Base-by-base conservation (phyloP, 1,140 invertebrate genomes). In the Elymnias hypermnestra region DNA sequence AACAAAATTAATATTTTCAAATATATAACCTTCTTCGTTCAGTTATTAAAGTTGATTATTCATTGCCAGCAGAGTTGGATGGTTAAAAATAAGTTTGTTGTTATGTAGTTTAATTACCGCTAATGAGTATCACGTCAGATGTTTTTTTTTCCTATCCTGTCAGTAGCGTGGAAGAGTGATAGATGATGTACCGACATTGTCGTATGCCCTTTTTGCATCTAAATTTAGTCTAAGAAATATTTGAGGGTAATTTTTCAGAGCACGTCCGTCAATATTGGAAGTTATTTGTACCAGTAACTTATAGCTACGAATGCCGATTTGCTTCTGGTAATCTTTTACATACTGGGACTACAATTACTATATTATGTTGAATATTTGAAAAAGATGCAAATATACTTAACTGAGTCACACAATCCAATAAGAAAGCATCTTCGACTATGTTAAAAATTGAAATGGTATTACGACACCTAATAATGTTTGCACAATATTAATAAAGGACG, bases 41-140 rank as follows among this genome's bases (percentile, higher is more conserved):
- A 1, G 7, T 1, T 7, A 17, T 21, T 40, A 40, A 18, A 17
- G 38, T 28, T 28, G 22, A 28, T 17, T 26, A 26, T 40, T 7
- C 21, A 1, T n/a, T 28, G 14, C 38, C n/a, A 26, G 7, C 9
- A 10, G 8, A 26, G 13, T 40, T 9, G 22, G 5, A 0, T 4
- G 13, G 17, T 10, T 40, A 22, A 28, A 40, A 40, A 28, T 40
- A 40, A 9, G 19, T 28, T 40, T 28, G 38, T 17, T 9, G 13
- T 25, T 9, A 40, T 15, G 17, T 40, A 13, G 19, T 28, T 25
- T 40, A 36, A 36, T 36, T 36, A 36, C 17, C 9, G 33, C 9
- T 36, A 36, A 36, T 36, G 33, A 36, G 33, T 36, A 36, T 36
- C 33, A 5, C 33, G 33, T 36, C 33, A 15, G 13, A 33, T 36